A percentile compares a stretch with the other conserved stretches of the same genome.
Conservation (phyloP, 1,140 invertebrate species). For the Nomia melanderi region DNA sequence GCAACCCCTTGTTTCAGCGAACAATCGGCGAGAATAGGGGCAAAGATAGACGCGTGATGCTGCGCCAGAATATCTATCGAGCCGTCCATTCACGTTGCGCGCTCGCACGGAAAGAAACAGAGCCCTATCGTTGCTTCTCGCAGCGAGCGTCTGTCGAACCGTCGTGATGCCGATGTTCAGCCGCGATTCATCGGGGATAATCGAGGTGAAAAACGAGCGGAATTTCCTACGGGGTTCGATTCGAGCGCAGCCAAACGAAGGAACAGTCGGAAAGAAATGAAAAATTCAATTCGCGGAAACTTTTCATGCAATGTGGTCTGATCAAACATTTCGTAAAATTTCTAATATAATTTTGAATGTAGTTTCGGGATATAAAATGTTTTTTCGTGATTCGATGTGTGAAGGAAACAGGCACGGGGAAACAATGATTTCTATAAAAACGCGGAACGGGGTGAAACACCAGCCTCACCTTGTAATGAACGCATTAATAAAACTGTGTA, state of each 20-base stretch:
- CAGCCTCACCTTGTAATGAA: neutral
- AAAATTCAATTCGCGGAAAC: too few species aligned
- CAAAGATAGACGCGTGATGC: slow-evolving; percentile 58
- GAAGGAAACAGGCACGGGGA: neutral
- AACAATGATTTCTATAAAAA: neutral
- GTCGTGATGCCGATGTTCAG: too few species aligned
- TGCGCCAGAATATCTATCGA: slow-evolving; percentile 63
- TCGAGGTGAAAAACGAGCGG: too few species aligned
- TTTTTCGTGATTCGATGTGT: neutral
- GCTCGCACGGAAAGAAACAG: slow-evolving; percentile 41
- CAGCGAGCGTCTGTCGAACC: neutral
- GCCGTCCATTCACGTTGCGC: slow-evolving; percentile 24
- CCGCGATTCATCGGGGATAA: neutral
- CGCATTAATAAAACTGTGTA: neutral
- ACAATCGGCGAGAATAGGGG: slow-evolving; percentile 39
- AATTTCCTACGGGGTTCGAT: too few species aligned
- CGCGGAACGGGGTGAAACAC: neutral
- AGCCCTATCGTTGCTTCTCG: slow-evolving; percentile 24
- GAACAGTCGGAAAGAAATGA: too few species aligned
- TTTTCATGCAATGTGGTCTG: too few species aligned
- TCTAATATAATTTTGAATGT: too few species aligned
- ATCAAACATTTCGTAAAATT: too few species aligned
- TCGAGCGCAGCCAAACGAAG: too few species aligned
- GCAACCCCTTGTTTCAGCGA: slow-evolving; percentile 35
- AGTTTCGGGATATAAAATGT: neutral